These are phyloP conservation scores for Acropora tenuis DNA, from an alignment of 64 coral and sea anemone genomes.

Conservation along the genomic window DNA sequence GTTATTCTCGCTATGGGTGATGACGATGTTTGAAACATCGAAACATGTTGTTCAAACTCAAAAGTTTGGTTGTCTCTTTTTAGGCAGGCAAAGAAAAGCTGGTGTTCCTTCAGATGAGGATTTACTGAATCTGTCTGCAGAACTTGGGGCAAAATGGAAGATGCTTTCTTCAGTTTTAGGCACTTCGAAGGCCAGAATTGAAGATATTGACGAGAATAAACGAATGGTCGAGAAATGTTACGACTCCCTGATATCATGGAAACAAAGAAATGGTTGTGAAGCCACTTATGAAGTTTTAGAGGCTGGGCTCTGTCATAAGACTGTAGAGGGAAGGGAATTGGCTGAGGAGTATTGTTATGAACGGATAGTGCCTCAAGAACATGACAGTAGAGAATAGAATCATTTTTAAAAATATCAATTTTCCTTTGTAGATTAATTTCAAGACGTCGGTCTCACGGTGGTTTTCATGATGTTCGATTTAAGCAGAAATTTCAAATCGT, in stretches of 20 bases:
- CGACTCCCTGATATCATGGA: slow-evolving; percentile 20
- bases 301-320: slow-evolving; percentile 23
- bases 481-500: no score
- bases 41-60: no score
- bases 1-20: no score
- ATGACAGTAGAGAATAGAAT: neutral
- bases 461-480: no score
- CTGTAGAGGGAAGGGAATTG: slow-evolving; percentile 28
- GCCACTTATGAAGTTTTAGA: slow-evolving; percentile 15
- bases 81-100: neutral
- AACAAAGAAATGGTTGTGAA: neutral
- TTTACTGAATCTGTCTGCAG: slow-evolving; percentile 16
- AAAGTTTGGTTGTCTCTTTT: neutral
- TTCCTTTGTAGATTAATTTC: neutral
- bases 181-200: slow-evolving; percentile 22
- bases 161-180: slow-evolving; percentile 22
- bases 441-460: no score
- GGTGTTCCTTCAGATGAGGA: slow-evolving; percentile 9
- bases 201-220: slow-evolving; percentile 15
- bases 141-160: slow-evolving; percentile 41
- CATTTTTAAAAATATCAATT: neutral
- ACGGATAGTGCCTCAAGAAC: neutral
- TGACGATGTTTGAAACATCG: no score
- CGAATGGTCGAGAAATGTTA: slow-evolving; percentile 36
- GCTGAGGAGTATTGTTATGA: slow-evolving; percentile 33